These are phyloP conservation scores for Malurus alboscapulatus DNA, from an alignment of 2,113 vertebrate genomes.

Conservation along the genomic window DNA sequence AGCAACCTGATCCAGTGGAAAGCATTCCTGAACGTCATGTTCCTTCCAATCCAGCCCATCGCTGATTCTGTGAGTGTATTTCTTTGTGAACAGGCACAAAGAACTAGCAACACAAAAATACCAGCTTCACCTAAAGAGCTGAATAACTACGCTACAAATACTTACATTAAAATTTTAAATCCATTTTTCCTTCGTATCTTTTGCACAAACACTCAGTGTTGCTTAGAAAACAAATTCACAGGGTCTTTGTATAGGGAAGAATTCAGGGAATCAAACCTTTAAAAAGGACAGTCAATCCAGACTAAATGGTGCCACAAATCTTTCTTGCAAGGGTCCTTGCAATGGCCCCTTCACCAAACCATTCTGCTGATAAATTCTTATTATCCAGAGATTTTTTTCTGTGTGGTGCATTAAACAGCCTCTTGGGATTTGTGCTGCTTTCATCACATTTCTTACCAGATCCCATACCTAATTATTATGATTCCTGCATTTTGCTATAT, in stretches of 20 bases:
- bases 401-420: neutral
- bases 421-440: neutral
- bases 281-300: neutral
- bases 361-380: neutral
- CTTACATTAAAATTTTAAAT: neutral
- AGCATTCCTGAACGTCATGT: neutral
- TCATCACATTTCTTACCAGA: neutral
- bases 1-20: neutral
- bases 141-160: neutral
- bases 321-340: neutral
- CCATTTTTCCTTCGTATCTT: neutral
- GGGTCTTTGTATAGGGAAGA: neutral
- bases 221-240: neutral
- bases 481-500: neutral
- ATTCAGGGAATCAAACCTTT: neutral
- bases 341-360: neutral
- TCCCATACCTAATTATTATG: neutral
- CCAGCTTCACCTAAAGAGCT: neutral
- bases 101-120: neutral
- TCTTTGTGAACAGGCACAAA: neutral
- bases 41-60: neutral
- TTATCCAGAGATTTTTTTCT: neutral
- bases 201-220: neutral
- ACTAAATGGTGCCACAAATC: neutral
- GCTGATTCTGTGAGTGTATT: neutral